A percentile compares a stretch with the other conserved stretches of the same genome.
Conservation (phyloP, 2,113 vertebrate genomes). For the Amblyornis subalaris region DNA sequence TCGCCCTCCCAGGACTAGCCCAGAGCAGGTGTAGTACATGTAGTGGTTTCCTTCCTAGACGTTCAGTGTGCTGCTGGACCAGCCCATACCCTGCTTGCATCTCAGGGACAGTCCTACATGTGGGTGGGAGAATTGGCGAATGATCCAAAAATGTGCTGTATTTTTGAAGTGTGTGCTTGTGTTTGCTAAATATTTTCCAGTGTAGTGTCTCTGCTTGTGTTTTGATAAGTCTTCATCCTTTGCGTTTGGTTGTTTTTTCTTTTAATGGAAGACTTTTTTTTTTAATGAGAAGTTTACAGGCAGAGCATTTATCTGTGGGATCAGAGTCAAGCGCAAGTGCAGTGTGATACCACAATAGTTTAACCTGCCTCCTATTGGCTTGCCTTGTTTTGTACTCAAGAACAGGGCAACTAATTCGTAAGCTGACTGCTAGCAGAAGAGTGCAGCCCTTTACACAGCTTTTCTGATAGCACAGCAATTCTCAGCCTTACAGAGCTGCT, state of each 20-base stretch:
- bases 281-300: not conserved
- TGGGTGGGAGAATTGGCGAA: not conserved
- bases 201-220: not conserved
- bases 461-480: not conserved
- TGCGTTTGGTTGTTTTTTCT: not conserved
- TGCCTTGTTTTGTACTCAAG: not conserved
- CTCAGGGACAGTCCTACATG: rapidly evolving
- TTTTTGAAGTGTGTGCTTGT: not conserved
- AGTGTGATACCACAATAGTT: not conserved
- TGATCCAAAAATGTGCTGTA: not conserved
- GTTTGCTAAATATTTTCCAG: not conserved
- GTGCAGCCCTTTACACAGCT: not conserved
- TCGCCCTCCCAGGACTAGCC: not conserved
- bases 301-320: not conserved
- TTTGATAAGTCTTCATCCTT: not conserved
- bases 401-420: not conserved
- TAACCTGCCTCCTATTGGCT: rapidly evolving
- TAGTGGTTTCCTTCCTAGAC: not conserved
- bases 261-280: not conserved
- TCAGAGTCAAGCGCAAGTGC: not conserved
- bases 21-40: not conserved
- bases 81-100: not conserved
- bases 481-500: not conserved
- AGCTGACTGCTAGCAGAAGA: not conserved
- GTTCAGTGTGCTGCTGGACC: not conserved